Base-by-base conservation (phyloP, 2,797 vertebrate genomes). In the Clamator glandarius region DNA sequence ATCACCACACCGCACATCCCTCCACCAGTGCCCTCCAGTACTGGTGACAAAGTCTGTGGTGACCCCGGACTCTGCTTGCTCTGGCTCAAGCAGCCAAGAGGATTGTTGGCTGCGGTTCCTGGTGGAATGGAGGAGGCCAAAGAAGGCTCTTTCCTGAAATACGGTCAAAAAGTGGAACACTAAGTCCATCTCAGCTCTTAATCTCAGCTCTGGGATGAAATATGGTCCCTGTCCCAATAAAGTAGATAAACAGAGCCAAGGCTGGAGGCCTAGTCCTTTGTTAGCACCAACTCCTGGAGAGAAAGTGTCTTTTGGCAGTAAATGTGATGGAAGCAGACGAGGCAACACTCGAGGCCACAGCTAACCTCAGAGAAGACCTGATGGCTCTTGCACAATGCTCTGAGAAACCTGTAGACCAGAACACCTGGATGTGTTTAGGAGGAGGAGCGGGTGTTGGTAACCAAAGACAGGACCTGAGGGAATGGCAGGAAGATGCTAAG, bases 261-360 rank as follows among this genome's bases (percentile, higher is more conserved):
- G 80, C 69, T 76, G 83, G 62, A 84, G 18, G 54, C 73, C 44
- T 73, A 75, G 70, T 67, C 67, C 86, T 93, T 82, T 92, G 86
- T 92, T 73, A 66, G 84, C 69, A 89, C 61, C 80, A 68, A n/a
- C 70, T 90, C 86, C 90, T 77, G 81, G 90, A 87, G 52, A 87
- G 67, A 77, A 87, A 89, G 80, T 64, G 70, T 87, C 90, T 92
- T 84, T 84, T 94, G 93, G 90, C 88, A 90, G 67, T 44, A 82
- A 84, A 87, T 24, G 33, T 41, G 28, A 66, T 86, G 90, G 86
- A 93, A 90, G 63, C 44, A 84, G 67, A 92, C 28, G 10, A 54
- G 77, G 59, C 88, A 90, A 67, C 13, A 4, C 80, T 68, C 55
- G 63, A 63, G 58, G 83, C 84, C 58, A 21, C 39, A 75, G 50